Percentiles rank a stretch among this genome's conserved stretches.
Evolutionary conservation across 2,797 vertebrate genomes (phyloP).

Genomic region (Pseudomugil gertrudae): DNA sequence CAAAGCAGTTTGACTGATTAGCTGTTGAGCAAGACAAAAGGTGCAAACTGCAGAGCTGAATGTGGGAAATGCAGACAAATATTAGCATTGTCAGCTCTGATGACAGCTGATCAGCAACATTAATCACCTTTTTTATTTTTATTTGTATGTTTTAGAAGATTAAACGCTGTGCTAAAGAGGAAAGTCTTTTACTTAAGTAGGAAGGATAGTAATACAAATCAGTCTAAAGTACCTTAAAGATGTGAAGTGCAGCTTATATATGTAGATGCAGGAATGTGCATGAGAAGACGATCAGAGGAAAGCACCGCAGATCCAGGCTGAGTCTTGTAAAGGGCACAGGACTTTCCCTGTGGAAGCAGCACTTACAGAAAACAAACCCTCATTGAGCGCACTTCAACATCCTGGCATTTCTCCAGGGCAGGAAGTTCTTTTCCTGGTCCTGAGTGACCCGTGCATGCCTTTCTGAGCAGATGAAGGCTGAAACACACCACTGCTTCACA

Average conservation of each 20-base stretch:
- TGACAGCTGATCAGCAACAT: not conserved
- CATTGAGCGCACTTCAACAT: slow-evolving; percentile 52
- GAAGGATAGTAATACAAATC: not conserved
- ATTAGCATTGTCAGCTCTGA: not conserved
- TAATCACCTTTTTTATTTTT: too few relatives aligned
- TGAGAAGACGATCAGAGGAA: slow-evolving; percentile 6
- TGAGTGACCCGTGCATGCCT: slow-evolving; percentile 64
- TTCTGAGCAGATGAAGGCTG: slow-evolving; percentile 50
- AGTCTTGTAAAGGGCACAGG: slow-evolving; percentile 39
- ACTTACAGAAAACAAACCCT: slow-evolving; percentile 54
- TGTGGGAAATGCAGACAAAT: not conserved
- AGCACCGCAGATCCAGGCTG: slow-evolving; percentile 14
- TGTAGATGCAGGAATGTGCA: not conserved
- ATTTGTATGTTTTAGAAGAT: too few relatives aligned
- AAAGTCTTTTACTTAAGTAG: not conserved
- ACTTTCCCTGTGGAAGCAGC: slow-evolving; percentile 37
- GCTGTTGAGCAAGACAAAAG: slow-evolving; percentile 35
- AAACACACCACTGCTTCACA: slow-evolving; percentile 44
- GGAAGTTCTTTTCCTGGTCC: slow-evolving; percentile 75
- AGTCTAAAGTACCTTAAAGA: not conserved
- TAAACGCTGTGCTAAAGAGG: not conserved
- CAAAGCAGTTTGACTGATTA: slow-evolving; percentile 50
- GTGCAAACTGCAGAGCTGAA: not conserved
- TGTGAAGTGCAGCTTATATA: not conserved
- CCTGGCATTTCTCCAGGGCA: slow-evolving; percentile 69